These are phyloP conservation scores for Ophonus ardosiacus DNA, from an alignment of 2,888 invertebrate species.

Conservation along the genomic window DNA sequence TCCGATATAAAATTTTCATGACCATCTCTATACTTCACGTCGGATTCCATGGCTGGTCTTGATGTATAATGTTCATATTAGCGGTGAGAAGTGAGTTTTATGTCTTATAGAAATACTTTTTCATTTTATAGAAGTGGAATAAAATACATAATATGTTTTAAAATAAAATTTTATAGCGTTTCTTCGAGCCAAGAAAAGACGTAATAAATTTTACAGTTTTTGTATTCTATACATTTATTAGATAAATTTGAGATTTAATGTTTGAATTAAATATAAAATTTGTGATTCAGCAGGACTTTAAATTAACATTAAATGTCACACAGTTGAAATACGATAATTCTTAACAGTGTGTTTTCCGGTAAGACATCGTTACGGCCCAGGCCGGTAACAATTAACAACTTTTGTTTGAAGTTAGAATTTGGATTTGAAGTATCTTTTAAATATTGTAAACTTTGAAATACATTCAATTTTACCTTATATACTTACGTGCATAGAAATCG, in stretches of 20 bases:
- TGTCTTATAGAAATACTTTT: constrained; percentile 19
- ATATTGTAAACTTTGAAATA: too few species aligned
- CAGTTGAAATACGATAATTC: neutral
- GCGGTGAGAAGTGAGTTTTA: neutral
- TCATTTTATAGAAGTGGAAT: constrained; percentile 15
- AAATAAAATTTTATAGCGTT: constrained; percentile 9
- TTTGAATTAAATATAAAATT: neutral
- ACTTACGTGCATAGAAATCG: too few species aligned
- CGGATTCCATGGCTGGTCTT: neutral
- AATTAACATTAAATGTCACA: neutral
- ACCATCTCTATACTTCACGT: neutral
- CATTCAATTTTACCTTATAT: too few species aligned
- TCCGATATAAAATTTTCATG: constrained; percentile 46
- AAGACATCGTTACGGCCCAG: too few species aligned
- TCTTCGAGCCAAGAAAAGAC: neutral
- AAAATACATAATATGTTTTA: constrained; percentile 30
- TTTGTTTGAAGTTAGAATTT: too few species aligned
- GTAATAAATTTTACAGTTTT: constrained; percentile 9
- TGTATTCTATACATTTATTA: constrained; percentile 4
- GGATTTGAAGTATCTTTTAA: too few species aligned
- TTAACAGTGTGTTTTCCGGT: too few species aligned
- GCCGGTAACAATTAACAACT: too few species aligned
- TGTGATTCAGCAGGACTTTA: neutral
- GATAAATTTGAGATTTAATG: neutral
- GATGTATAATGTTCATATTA: constrained; percentile 16